Evolutionary conservation across 1,140 invertebrate genomes (phyloP), one percentile per base, ranked within the genome.

Genomic region (Caenorhabditis inopinata): DNA sequence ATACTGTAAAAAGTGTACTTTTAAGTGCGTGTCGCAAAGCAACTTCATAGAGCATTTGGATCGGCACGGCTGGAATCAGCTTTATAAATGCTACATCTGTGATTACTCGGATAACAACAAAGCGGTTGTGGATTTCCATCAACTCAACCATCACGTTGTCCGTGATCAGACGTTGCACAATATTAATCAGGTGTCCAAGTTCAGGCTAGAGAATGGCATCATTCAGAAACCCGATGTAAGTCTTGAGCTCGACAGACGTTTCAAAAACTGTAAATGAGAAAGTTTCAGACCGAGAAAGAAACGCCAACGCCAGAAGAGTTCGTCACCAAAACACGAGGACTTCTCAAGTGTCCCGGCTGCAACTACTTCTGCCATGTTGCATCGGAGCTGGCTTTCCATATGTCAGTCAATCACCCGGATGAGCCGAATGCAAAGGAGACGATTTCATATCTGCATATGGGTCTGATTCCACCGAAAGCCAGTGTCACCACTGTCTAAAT

Each of bases 1-100:
- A 42, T 38, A 68, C 58, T 68, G 58, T 32, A 68, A 68, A 12
- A 68, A 68, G n/a, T 68, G 58, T 32, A 68, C 58, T 11, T 68
- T 68, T 25, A 38, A 38, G n/a, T 68, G 58, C n/a, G 25, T 21
- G 2, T 38, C 58, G 1, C 58, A 68, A 6, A 68, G 32, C n/a
- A 16, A 4, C n/a, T 68, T 42, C 58, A 68, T 68, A 4, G 58
- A 68, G n/a, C 58, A 68, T 21, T 68, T 68, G 58, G 58, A 68
- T 38, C 29, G 58, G 11, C 58, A 68, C 32, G 58, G 58, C 35
- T 68, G 58, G 58, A 68, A 68, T 68, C 58, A 68, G 11, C 58
- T 68, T 7, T 68, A 68, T 7, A 68, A 68, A 68, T 68, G 58
- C n/a, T 38, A 68, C 9, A 68, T 35, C 14, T 68, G 58, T 27